Evolutionary conservation across 2,113 vertebrate species (phyloP).

Genomic region (Jaculus jaculus): DNA sequence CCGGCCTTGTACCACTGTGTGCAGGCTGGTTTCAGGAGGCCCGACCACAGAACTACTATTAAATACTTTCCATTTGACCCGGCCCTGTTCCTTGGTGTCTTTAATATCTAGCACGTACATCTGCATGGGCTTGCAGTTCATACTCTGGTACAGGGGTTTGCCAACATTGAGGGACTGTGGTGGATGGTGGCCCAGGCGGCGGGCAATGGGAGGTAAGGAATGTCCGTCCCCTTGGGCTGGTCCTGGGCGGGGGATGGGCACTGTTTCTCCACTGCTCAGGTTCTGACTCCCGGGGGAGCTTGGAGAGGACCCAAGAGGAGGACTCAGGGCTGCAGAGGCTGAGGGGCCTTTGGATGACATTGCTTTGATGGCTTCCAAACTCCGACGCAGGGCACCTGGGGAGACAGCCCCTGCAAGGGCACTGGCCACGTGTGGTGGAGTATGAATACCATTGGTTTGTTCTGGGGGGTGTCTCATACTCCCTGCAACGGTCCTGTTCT

Average conservation of each 20-base stretch:
- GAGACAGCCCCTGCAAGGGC: constrained; percentile 92
- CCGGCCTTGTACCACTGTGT: constrained; percentile 96
- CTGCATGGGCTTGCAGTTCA: constrained; percentile 99
- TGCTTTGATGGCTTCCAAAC: constrained; percentile 94
- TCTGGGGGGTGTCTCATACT: constrained; percentile 84
- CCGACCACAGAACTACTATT: constrained; percentile 92
- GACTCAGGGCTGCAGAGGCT: constrained; percentile 79
- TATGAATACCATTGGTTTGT: constrained; percentile 93
- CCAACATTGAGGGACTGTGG: constrained; percentile 98
- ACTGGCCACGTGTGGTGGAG: constrained; percentile 84
- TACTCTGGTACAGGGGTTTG: constrained; percentile 97
- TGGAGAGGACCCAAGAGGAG: constrained; percentile 85
- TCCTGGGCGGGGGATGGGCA: constrained; percentile 75
- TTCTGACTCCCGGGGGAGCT: constrained; percentile 81
- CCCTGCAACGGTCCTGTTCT: constrained; percentile 78
- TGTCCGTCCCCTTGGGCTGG: constrained; percentile 88
- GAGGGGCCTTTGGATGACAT: constrained; percentile 84
- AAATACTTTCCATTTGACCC: constrained; percentile 95
- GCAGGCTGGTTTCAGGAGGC: constrained; percentile 97
- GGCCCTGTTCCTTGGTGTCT: constrained; percentile 87
- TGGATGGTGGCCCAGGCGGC: constrained; percentile 96
- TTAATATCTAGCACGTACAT: constrained; percentile 98
- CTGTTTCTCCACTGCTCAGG: constrained; percentile 85
- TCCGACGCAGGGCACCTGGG: constrained; percentile 91
- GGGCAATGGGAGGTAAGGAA: constrained; percentile 94